Evolutionary conservation across 1,140 invertebrate genomes (phyloP), one percentile per base, ranked within the genome.

Genomic region (Zaprionus ghesquierei): DNA sequence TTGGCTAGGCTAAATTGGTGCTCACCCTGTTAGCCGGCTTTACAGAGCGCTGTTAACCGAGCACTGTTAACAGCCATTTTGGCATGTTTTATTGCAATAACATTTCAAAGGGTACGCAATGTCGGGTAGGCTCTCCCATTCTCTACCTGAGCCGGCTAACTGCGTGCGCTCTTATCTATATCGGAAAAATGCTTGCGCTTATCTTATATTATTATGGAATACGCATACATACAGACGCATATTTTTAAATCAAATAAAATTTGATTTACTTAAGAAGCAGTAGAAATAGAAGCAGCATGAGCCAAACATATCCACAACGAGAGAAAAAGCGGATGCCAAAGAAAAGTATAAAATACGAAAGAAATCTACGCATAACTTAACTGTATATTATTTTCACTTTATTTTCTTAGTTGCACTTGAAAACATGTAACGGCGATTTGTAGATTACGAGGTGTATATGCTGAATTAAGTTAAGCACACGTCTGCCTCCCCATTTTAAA

Each of bases 361-460:
- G 15, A 18, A 3, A 46, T 8, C 20, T 33, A 15, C 20, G 51
- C 25, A 33, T n/a, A 18, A 80, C 29, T 58, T 51, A 50, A 81
- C 44, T n/a, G n/a, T n/a, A n/a, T n/a, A n/a, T n/a, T n/a, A n/a
- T n/a, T 51, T 64, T 64, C n/a, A n/a, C n/a, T 41, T 12, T 23
- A 65, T 66, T 58, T 35, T 56, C 50, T 60, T n/a, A n/a, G n/a
- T n/a, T n/a, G n/a, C 56, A 50, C 18, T 58, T 33, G 35, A 38
- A 25, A 35, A 63, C 15, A 20, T 8, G 18, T 10, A 22, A 46
- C 80, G 89, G 78, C 86, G 77, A 54, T 75, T 85, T 90, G 89
- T 90, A 85, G 89, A 90, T 90, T 90, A 90, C 89, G 82, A 90
- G 81, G 84, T 85, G 84, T 89, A 89, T 89, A 89, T 60, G 59